Conservation (phyloP, 2,797 vertebrate genomes). For the Myripristis jacobus region DNA sequence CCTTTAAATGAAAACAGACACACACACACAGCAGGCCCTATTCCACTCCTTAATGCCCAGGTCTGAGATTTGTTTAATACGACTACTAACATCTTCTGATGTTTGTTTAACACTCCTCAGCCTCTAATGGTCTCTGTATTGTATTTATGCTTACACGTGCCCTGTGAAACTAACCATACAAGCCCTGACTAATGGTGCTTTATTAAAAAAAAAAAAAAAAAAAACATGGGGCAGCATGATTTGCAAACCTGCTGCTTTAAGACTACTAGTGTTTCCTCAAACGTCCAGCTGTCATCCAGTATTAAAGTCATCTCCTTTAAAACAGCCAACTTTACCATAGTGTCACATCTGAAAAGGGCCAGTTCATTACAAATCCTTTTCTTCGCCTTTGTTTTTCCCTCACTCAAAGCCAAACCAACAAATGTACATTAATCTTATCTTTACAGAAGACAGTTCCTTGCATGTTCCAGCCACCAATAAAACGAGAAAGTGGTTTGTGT, state of each 20-base stretch:
- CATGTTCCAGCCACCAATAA: not conserved
- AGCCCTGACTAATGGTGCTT: constrained; percentile 34
- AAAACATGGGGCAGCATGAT: not conserved
- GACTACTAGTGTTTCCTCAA: not conserved
- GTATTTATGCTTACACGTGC: constrained; percentile 37
- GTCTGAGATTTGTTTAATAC: constrained; percentile 70
- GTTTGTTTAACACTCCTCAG: constrained; percentile 71
- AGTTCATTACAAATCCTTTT: not conserved
- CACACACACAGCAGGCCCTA: constrained; percentile 6
- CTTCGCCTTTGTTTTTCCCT: not conserved
- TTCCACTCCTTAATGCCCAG: constrained; percentile 47
- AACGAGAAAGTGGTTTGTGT: no score
- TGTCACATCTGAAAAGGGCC: not conserved
- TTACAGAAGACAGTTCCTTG: no score
- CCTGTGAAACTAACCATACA: constrained; percentile 49
- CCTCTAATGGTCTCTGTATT: constrained; percentile 64
- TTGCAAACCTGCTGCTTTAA: not conserved
- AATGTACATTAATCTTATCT: not conserved
- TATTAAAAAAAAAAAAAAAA: constrained; percentile 19
- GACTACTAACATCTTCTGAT: constrained; percentile 72
- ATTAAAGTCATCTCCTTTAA: not conserved
- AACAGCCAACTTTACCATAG: not conserved
- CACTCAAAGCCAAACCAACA: not conserved
- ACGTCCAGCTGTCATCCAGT: not conserved
- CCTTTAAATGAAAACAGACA: constrained; percentile 49